Evolutionary conservation across 2,797 vertebrate species (phyloP), one percentile per base, ranked within the genome.

Genomic region (Manis javanica): DNA sequence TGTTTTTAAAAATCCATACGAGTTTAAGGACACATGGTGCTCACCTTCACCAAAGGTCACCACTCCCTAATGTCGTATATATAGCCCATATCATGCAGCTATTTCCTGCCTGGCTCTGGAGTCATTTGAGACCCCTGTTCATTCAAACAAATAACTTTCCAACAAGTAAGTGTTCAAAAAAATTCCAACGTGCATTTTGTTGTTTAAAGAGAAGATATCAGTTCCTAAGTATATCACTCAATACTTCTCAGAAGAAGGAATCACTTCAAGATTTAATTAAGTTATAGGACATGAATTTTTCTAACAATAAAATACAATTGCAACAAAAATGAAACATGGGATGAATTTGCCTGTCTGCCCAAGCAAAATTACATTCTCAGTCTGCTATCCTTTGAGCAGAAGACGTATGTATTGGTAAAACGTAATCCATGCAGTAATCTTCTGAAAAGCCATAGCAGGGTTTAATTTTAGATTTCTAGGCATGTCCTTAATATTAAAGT

Each of bases 301-400:
- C 90, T 81, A 90, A 75, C 37, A 93, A 93, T 6, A 86, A 90
- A 92, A 63, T 14, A 63, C 34, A 34, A 75, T 23, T 57, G 46
- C 24, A 59, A 90, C 46, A 85, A 59, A 93, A 91, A 74, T 87
- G 61, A 93, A 97, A 92, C 63, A 92, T 5, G 23, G 72, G 69
- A 71, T 92, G 55, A 57, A 49, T 51, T 71, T 31, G 26, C 49
- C 68, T 78, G 37, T 81, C 61, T 83, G 64, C 34, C 11, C 23
- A 49, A 94, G 57, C 16, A 93, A 69, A 95, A 92, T 49, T 78
- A 92, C 23, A 88, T 72, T 75, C 69, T 90, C 42, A 68, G 39
- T 66, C 78, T 87, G 7, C 88, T 93, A 95, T 97, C 74, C 61
- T 95, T 74, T 83, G 46, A n/a, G 34, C 39, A 66, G 75, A 96